Conservation (phyloP, 2,113 vertebrate genomes). For the Hypanus sabinus region DNA sequence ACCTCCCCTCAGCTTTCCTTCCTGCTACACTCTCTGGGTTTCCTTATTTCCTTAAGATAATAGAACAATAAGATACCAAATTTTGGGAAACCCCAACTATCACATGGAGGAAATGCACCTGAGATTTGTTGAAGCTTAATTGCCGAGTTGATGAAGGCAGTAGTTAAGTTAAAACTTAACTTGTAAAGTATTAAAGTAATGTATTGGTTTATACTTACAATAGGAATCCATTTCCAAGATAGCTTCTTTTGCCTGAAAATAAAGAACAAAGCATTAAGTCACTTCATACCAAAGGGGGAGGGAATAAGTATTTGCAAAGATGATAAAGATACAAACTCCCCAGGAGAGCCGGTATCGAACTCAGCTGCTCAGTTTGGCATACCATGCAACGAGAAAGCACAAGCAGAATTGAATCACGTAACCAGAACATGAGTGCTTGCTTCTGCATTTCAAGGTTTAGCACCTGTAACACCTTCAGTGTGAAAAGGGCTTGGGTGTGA, state of each 20-base stretch:
- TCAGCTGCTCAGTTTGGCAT: neutral
- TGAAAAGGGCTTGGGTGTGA: neutral
- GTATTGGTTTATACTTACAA: conserved; percentile 64
- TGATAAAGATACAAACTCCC: neutral
- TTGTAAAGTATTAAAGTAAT: neutral
- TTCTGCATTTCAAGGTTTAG: neutral
- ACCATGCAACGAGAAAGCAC: neutral
- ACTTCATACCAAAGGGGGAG: neutral
- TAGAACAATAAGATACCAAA: neutral
- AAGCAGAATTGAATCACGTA: neutral
- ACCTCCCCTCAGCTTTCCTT: neutral
- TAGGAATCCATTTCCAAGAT: conserved; percentile 81
- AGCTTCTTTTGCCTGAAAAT: conserved; percentile 77
- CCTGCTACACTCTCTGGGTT: neutral
- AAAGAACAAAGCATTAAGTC: conserved; percentile 34
- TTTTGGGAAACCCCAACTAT: neutral
- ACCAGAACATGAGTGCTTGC: neutral
- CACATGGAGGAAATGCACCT: neutral
- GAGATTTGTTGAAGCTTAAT: no score
- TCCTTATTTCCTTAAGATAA: neutral
- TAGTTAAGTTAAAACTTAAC: neutral
- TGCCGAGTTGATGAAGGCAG: no score
- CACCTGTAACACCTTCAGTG: neutral
- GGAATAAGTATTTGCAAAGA: neutral
- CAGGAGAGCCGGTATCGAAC: neutral